A percentile compares a stretch with the other conserved stretches of the same genome.
Conservation (phyloP, 2,113 vertebrate genomes). For the Terrapene triunguis region DNA sequence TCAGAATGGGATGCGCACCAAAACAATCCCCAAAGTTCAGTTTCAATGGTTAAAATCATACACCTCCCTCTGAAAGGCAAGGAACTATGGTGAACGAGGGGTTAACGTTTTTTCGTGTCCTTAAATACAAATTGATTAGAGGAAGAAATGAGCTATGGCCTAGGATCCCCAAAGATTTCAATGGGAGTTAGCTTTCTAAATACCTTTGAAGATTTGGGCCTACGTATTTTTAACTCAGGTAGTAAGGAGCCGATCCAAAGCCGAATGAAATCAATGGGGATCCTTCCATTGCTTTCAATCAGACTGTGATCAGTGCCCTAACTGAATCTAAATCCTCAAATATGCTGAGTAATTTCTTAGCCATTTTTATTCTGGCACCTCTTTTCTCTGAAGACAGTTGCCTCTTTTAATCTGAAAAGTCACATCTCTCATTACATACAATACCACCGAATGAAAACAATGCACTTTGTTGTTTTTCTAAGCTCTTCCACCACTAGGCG, state of each 20-base stretch:
- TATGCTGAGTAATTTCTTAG: background rate
- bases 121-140: background rate
- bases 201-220: background rate
- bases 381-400: background rate
- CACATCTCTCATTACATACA: background rate
- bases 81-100: background rate
- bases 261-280: background rate
- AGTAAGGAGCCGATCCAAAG: background rate
- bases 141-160: background rate
- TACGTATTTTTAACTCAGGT: background rate
- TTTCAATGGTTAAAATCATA: conserved; percentile 19
- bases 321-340: background rate
- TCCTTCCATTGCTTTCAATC: accelerated
- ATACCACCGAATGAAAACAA: background rate
- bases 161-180: background rate
- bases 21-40: background rate
- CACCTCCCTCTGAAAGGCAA: background rate
- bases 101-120: background rate
- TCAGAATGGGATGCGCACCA: background rate
- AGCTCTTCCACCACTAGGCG: background rate
- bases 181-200: background rate
- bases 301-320: background rate
- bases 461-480: background rate
- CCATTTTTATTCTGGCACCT: background rate
- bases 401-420: background rate